Evolutionary conservation across 2,113 vertebrate genomes (phyloP).

Genomic region (Mirounga angustirostris): DNA sequence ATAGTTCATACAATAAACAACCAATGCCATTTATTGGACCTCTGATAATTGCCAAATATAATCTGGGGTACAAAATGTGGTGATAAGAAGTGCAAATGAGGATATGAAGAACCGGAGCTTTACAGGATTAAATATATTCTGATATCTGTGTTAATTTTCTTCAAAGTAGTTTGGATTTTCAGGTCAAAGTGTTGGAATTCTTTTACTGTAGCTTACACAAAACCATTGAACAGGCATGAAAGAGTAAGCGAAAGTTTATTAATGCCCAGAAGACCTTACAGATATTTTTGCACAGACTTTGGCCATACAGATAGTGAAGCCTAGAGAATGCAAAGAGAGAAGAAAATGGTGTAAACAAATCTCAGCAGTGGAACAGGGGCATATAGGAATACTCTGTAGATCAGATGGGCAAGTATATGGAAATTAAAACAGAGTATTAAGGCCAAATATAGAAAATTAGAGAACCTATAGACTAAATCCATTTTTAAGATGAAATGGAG

Average conservation of each 20-base stretch:
- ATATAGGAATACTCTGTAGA: not conserved
- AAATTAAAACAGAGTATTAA: not conserved
- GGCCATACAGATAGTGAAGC: not conserved
- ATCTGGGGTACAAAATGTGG: not conserved
- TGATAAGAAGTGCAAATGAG: not conserved
- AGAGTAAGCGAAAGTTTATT: not conserved
- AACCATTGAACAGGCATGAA: not conserved
- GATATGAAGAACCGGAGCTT: not conserved
- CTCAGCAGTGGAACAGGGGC: not conserved
- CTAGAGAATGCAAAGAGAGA: not conserved
- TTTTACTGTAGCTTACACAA: not conserved
- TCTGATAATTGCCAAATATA: not conserved
- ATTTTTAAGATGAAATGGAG: not conserved
- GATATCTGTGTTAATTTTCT: not conserved
- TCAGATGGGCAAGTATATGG: not conserved
- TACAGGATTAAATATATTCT: not conserved
- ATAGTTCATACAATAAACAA: not conserved
- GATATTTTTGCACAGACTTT: not conserved
- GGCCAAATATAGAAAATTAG: not conserved
- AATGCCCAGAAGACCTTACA: not conserved
- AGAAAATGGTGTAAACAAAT: not conserved
- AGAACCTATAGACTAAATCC: not conserved
- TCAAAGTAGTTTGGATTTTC: not conserved
- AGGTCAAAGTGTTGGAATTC: not conserved
- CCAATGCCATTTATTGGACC: not conserved